phyloP scores from a whole-genome alignment of 1,140 invertebrate species.

The Drosophila pruinosa region DNA sequence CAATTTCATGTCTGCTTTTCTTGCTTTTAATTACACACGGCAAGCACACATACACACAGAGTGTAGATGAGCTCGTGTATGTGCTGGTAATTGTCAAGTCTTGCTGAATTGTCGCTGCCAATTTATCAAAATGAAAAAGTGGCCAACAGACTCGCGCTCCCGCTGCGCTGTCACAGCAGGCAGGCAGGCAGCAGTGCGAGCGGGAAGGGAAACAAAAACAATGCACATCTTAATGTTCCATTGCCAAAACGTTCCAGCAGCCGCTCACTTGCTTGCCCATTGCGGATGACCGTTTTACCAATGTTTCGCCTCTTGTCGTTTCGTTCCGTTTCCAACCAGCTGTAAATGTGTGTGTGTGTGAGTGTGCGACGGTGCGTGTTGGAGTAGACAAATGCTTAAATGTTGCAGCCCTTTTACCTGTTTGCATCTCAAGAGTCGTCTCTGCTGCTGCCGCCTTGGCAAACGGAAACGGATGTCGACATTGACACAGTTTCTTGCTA shows the following conservation, averaged over 20 bases:
- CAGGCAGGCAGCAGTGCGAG: not conserved
- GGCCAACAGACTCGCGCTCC: conserved; percentile 33
- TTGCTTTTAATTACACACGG: conserved; percentile 70
- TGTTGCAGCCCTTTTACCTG: conserved; percentile 74
- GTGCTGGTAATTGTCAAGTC: conserved; percentile 73
- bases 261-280: conserved; percentile 35
- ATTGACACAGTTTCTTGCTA: conserved; percentile 78
- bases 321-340: conserved; percentile 13
- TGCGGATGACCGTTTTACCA: conserved; percentile 81
- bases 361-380: conserved; percentile 65
- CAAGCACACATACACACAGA: conserved; percentile 19
- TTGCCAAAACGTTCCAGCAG: conserved; percentile 33
- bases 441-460: conserved; percentile 9
- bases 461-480: conserved; percentile 72
- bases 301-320: conserved; percentile 55
- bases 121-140: conserved; percentile 67
- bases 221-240: conserved; percentile 51
- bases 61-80: conserved; percentile 27
- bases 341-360: conserved; percentile 6
- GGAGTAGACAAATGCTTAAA: conserved; percentile 78
- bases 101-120: conserved; percentile 77
- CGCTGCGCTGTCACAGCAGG: conserved; percentile 50
- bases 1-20: conserved; percentile 68
- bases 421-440: conserved; percentile 74
- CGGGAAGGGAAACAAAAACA: not conserved